Evolutionary conservation across 2,888 invertebrate species (phyloP), one percentile per base, ranked within the genome.

Genomic region (Drosophila ustulata): DNA sequence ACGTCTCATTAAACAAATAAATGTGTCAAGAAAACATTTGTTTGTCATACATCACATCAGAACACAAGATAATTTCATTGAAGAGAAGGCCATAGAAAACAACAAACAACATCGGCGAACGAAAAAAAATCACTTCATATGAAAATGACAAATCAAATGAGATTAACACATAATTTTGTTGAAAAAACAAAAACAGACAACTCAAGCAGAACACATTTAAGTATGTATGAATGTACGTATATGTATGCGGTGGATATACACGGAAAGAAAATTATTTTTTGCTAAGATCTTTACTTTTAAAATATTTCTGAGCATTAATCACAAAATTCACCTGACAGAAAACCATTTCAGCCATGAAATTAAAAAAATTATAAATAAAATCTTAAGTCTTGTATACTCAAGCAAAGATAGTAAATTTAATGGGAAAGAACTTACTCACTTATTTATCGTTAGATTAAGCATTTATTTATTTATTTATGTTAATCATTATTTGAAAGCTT

Each of bases 61-160:
- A 43, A 46, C 57, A 30, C 52, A 49, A 71, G 68, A 65, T 69
- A 73, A 65, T 74, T 74, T 74, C 74, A 63, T 70, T 65, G 66
- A 37, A 50, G 61, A 57, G 76, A 74, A 77, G 86, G 81, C 74
- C 68, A 46, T 46, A 9, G 9, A 30, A 64, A 55, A 62, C 43
- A 34, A 51, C 55, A 46, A 57, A 46, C 37, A 34, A 56, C 55
- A 52, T 23, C 7, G 28, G n/a, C 18, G 49, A 34, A n/a, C 39
- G 18, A 9, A 25, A n/a, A 49, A 53, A 59, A 77, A 71, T 85
- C 85, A 82, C 85, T 69, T 85, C 85, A 88, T 81, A 72, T 88
- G 88, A 77, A 80, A 88, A 82, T 79, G 82, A 85, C 85, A 85
- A 85, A 88, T 88, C 84, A 88, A 82, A 85, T 85, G 66, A 77